Base-by-base conservation (phyloP, 2,888 invertebrate species). In the Brachyptera putata region DNA sequence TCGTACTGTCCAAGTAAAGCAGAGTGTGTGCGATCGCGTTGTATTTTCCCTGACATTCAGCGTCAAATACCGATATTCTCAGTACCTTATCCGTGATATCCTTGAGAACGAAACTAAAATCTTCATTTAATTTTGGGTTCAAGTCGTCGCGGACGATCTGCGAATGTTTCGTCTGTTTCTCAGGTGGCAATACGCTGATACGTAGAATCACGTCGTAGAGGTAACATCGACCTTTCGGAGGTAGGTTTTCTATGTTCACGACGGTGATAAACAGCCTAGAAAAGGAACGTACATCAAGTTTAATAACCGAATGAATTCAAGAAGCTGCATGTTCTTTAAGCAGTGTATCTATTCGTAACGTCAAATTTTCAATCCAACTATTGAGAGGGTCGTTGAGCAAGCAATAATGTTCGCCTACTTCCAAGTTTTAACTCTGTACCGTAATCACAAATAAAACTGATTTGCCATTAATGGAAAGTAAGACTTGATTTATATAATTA, bases 1-100 rank as follows among this genome's bases (percentile, higher is more conserved):
- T n/a, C n/a, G n/a, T n/a, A n/a, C n/a, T 66, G 5, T 67, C 65
- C 3, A 71, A 56, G n/a, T 69, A 65, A 34, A 71, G 65, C 7
- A 71, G 55, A 1, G 69, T 68, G 56, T 72, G 71, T 0, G 71
- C 72, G 13, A 72, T 64, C 11, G 72, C 71, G 57, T 71, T 71
- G 58, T 71, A 68, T 56, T 69, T 67, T 3, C 71, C 71, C 60
- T 66, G 67, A 16, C 67, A 66, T 18, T 68, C 68, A 11, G 67
- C 66, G 59, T 71, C 70, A 61, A 63, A 70, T 14, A 71, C 68
- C n/a, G 70, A 70, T 56, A 72, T 63, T n/a, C 68, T 64, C 26
- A 72, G 61, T 14, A 67, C 66, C 62, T 67, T 67, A 22, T 64
- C 63, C 25, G 57, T 61, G 2, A 68, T 58, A 49, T 69, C 68